Evolutionary conservation across 2,797 vertebrate species (phyloP).

Genomic region (Mycteria americana): DNA sequence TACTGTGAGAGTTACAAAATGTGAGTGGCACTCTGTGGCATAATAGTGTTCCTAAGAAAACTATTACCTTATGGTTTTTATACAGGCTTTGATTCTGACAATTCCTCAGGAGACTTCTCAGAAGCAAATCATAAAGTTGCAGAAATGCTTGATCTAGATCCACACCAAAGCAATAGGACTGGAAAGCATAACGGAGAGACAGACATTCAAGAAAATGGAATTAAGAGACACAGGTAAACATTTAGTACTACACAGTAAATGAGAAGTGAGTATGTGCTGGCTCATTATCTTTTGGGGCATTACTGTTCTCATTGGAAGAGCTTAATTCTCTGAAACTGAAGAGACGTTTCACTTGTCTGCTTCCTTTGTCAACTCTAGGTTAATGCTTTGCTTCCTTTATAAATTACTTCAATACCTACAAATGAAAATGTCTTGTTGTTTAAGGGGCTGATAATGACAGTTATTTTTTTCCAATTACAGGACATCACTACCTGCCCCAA

Average conservation of each 20-base stretch:
- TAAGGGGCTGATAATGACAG: background rate
- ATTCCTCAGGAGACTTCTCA: conserved; percentile 90
- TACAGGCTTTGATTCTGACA: conserved; percentile 94
- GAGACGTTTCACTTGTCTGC: background rate
- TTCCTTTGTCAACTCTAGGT: background rate
- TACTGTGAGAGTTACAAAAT: background rate
- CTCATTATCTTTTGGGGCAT: background rate
- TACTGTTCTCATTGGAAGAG: background rate
- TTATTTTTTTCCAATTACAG: conserved; percentile 64
- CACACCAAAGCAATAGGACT: conserved; percentile 60
- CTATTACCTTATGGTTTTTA: background rate
- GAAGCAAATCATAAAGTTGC: conserved; percentile 85
- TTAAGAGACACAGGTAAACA: conserved; percentile 88
- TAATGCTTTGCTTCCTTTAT: background rate
- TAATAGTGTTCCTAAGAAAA: background rate
- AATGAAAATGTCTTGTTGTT: background rate
- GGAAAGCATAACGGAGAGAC: conserved; percentile 80
- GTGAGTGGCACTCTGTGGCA: background rate
- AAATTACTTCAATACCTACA: background rate
- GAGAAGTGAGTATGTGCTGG: background rate
- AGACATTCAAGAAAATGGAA: conserved; percentile 87
- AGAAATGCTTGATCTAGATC: conserved; percentile 74
- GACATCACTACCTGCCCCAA: conserved; percentile 87
- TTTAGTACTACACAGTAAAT: fast-evolving
- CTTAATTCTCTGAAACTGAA: background rate